Evolutionary conservation across 2,888 invertebrate species (phyloP).

Genomic region (Limnephilus lunatus): DNA sequence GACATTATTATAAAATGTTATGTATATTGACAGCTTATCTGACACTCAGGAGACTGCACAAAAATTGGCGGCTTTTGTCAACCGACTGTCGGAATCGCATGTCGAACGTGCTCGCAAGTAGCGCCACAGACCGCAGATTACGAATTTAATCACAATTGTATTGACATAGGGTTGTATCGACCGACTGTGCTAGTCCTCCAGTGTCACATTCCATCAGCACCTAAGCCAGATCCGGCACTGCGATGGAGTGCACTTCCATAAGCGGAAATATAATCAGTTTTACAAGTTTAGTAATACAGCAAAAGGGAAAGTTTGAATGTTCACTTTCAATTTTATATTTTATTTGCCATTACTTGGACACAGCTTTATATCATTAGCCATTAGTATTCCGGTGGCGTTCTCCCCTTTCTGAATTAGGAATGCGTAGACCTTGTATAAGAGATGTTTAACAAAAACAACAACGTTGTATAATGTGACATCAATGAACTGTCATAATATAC

Average conservation of each 20-base stretch:
- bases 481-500: neutral
- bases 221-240: neutral
- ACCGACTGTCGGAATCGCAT: no score
- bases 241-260: conserved; percentile 10
- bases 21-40: no score
- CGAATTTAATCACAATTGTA: no score
- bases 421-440: neutral
- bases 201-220: neutral
- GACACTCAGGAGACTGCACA: no score
- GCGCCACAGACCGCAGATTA: no score
- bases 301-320: conserved; percentile 29
- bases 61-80: no score
- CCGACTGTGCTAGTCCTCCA: no score
- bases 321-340: conserved; percentile 46
- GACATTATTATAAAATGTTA: no score
- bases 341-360: conserved; percentile 10
- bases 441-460: neutral
- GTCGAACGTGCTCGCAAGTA: no score
- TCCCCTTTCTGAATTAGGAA: conserved; percentile 2
- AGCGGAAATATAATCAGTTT: neutral
- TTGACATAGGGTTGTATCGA: no score
- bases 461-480: neutral
- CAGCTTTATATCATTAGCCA: neutral
- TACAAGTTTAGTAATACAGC: neutral
- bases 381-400: neutral